Evolutionary conservation across 2,888 invertebrate genomes (phyloP).

Genomic region (Chydorus sphaericus): DNA sequence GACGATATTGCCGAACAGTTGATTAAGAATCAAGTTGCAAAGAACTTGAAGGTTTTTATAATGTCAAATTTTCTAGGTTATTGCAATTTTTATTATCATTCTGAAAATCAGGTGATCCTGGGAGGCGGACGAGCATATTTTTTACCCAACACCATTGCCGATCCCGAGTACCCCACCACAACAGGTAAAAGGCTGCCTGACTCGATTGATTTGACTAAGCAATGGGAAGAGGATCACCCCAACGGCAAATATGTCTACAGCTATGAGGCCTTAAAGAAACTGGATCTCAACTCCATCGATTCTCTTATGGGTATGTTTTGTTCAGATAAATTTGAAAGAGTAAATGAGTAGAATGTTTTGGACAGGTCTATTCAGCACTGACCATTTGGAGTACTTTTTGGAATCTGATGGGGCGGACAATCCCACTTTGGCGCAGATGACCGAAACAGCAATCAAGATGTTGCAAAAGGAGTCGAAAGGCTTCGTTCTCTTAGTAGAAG

Average conservation of each 20-base stretch:
- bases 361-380: constrained; percentile 39
- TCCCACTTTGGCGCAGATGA: constrained; percentile 69
- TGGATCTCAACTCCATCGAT: constrained; percentile 39
- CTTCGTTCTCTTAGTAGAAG: constrained; percentile 54
- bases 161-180: constrained; percentile 30
- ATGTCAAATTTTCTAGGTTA: not conserved
- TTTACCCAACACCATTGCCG: constrained; percentile 39
- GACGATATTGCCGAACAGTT: constrained; percentile 59
- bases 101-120: constrained; percentile 43
- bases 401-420: constrained; percentile 38
- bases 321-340: not conserved
- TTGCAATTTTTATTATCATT: constrained; percentile 12
- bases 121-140: constrained; percentile 59
- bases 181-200: constrained; percentile 40
- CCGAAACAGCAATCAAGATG: constrained; percentile 53
- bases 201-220: constrained; percentile 45
- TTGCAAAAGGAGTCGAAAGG: constrained; percentile 48
- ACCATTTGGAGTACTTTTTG: constrained; percentile 55
- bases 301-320: constrained; percentile 42
- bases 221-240: constrained; percentile 37
- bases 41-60: constrained; percentile 45
- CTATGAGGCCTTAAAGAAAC: constrained; percentile 37
- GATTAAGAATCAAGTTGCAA: constrained; percentile 46
- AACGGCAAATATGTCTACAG: constrained; percentile 39
- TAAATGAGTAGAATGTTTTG: not conserved